phyloP scores from a whole-genome alignment of 2,888 invertebrate genomes.

The Cephonodes hylas region DNA sequence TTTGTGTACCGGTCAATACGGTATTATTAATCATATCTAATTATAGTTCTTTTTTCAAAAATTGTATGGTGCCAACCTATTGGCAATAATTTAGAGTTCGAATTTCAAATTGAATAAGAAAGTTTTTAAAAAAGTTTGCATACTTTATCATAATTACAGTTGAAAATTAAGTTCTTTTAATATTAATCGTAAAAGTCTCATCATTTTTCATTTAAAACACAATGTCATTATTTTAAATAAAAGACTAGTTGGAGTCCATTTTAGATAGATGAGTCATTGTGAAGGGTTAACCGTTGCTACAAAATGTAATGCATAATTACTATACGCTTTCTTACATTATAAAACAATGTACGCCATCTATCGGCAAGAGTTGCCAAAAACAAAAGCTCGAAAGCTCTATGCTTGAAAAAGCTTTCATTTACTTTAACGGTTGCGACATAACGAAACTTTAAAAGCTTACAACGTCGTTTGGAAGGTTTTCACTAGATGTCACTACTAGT shows the following conservation, averaged over 20 bases:
- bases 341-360: neutral
- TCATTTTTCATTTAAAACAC: too few species aligned
- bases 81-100: neutral
- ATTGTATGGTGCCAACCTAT: neutral
- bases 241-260: neutral
- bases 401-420: neutral
- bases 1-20: slow-evolving; percentile 4
- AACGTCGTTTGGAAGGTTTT: neutral
- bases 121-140: neutral
- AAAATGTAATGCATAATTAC: neutral
- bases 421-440: too few species aligned
- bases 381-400: neutral
- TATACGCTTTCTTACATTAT: neutral
- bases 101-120: neutral
- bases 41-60: neutral
- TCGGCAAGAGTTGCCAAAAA: neutral
- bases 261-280: neutral
- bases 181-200: too few species aligned
- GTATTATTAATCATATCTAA: neutral
- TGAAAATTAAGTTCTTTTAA: too few species aligned
- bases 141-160: neutral
- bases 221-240: neutral
- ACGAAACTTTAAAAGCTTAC: neutral
- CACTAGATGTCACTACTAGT: neutral
- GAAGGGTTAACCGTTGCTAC: slow-evolving; percentile 9